phyloP scores from a whole-genome alignment of 2,113 vertebrate genomes.

The Scortum barcoo region DNA sequence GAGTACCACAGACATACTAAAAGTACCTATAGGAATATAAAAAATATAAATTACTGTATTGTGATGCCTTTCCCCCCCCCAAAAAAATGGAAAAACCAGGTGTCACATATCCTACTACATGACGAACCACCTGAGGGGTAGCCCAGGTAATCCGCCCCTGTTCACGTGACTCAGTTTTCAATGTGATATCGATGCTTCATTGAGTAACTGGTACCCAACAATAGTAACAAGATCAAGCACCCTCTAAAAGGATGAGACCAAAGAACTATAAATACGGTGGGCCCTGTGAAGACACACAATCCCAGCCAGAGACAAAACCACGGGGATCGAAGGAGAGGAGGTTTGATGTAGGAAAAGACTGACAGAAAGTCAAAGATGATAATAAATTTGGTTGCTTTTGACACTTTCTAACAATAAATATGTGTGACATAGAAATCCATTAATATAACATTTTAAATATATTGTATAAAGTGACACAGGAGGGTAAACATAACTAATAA shows the following conservation, averaged over 20 bases:
- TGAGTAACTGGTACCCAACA: conserved; percentile 53
- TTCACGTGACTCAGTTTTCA: conserved; percentile 34
- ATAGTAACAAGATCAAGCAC: conserved; percentile 64
- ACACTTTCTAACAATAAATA: not conserved
- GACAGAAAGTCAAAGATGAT: not conserved
- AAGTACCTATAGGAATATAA: conserved; percentile 58
- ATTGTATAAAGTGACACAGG: not conserved
- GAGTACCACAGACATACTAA: conserved; percentile 56
- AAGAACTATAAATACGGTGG: conserved; percentile 65
- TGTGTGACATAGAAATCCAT: not conserved
- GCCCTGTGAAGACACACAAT: conserved; percentile 31
- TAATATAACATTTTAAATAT: not conserved
- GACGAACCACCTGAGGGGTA: conserved; percentile 32
- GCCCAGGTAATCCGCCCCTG: not conserved
- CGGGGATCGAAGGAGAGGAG: not conserved
- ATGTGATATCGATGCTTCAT: conserved; percentile 52
- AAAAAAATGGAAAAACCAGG: conserved; percentile 21
- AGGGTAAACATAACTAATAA: not conserved
- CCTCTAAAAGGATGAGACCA: conserved; percentile 71
- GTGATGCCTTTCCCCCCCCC: not conserved
- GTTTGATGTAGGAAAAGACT: not conserved
- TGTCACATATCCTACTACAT: conserved; percentile 20
- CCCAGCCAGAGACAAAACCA: conserved; percentile 7
- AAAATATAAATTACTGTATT: conserved; percentile 40
- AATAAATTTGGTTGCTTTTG: not conserved